Evolutionary conservation across 2,888 invertebrate genomes (phyloP), one percentile per base, ranked within the genome.

Genomic region (Steinernema scapterisci): DNA sequence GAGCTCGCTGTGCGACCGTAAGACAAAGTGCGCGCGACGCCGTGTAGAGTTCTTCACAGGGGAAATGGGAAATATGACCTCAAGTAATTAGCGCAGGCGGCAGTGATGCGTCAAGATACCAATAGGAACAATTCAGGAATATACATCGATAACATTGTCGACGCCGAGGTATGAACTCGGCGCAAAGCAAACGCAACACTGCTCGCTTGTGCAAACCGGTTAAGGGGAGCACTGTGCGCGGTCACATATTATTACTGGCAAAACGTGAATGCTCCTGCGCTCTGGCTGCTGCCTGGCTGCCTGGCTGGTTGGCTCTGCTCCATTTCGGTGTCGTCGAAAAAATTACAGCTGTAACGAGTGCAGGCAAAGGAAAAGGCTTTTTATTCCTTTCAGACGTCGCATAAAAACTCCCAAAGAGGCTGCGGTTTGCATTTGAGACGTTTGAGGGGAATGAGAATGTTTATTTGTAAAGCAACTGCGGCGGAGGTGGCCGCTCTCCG

Each of bases 121-220:
- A 63, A 54, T 5, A 25, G 63, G 63, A 63, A 31, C 63, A 63
- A 31, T 63, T 63, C 63, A 63, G 63, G 63, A 63, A 63, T 63
- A 63, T 63, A 31, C 63, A 63, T 63, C 63, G 31, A 63, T 63
- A 27, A 63, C 63, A 63, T 2, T 63, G 63, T 63, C 63, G 63
- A 27, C 63, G 31, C 31, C 27, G 63, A 63, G 63, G 23, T 63
- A 25, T 27, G 63, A 25, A 25, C 63, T 63, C 63, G 27, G 27
- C 63, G 63, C 31, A 63, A 63, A 63, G 63, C 63, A 63, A 63
- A 63, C 63, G 63, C 63, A 63, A 63, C 63, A 63, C 63, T 63
- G 25, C 31, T 63, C 63, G 31, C 63, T 63, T 63, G 63, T 63
- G 16, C 63, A 63, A 63, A 63, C 63, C 63, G 63, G 63, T 63